Percentiles rank a stretch among this genome's conserved stretches.
Conservation (phyloP, 2,113 vertebrate genomes). For the Budorcas taxicolor region DNA sequence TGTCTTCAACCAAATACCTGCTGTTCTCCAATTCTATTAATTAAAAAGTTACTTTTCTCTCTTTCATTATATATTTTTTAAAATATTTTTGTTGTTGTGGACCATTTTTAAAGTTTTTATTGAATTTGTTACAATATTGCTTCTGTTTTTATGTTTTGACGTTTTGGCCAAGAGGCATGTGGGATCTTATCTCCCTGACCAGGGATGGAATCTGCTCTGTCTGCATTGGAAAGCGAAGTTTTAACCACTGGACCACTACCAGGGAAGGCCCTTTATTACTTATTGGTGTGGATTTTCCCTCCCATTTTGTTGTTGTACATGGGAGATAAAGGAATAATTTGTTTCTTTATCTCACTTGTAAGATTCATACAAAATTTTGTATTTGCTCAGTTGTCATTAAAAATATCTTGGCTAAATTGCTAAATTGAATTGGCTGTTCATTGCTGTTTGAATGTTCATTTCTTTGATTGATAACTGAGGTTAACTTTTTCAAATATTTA, state of each 20-base stretch:
- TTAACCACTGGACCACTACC: neutral
- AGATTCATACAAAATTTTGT: neutral
- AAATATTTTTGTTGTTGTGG: neutral
- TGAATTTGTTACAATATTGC: neutral
- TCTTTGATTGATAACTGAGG: constrained; percentile 24
- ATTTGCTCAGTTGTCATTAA: neutral
- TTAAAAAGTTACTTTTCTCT: constrained; percentile 14
- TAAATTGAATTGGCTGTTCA: neutral
- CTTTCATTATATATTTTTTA: neutral
- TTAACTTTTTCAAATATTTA: neutral
- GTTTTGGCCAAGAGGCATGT: neutral
- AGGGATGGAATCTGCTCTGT: neutral
- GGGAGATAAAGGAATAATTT: neutral
- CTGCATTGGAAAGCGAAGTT: neutral
- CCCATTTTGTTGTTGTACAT: neutral
- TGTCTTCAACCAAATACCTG: neutral
- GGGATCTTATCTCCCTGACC: neutral
- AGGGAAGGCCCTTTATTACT: neutral
- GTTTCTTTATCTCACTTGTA: constrained; percentile 4
- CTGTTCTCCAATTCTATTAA: neutral
- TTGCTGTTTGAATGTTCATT: constrained; percentile 11
- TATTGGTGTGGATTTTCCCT: neutral
- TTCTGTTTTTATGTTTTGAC: neutral
- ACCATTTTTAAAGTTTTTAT: neutral
- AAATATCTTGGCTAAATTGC: neutral